phyloP scores from a whole-genome alignment of 2,888 invertebrate genomes.

The Scaptomyza flava region DNA sequence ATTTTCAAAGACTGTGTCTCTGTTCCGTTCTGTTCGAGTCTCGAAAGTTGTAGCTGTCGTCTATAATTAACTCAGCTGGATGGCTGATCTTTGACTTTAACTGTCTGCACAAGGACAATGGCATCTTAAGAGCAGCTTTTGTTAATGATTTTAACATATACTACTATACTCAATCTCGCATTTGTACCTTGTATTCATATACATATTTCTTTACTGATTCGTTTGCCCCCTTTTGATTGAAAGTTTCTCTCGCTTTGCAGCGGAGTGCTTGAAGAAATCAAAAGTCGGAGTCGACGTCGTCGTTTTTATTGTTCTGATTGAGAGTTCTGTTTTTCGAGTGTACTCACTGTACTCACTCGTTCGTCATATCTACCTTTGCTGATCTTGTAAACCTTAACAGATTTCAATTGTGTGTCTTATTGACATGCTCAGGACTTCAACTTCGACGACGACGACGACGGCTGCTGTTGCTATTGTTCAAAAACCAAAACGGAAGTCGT shows the following conservation, averaged over 20 bases:
- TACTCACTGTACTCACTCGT: constrained; percentile 15
- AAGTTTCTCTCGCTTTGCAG: constrained; percentile 29
- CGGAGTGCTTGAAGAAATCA: constrained; percentile 65
- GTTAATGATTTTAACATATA: constrained; percentile 43
- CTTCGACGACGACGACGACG: constrained; percentile 33
- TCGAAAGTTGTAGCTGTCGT: constrained; percentile 56
- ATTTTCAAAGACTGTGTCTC: constrained; percentile 24
- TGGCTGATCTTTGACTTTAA: constrained; percentile 78
- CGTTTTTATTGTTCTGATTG: constrained; percentile 41
- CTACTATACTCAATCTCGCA: not conserved
- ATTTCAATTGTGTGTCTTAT: constrained; percentile 72
- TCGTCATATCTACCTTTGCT: constrained; percentile 54
- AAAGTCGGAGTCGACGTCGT: constrained; percentile 60
- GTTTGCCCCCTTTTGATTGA: constrained; percentile 28
- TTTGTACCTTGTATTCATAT: not conserved
- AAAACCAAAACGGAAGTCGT: constrained; percentile 63
- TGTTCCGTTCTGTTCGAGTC: constrained; percentile 16
- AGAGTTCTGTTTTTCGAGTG: constrained; percentile 52
- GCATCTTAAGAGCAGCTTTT: constrained; percentile 54
- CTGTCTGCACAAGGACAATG: constrained; percentile 75
- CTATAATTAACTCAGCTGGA: constrained; percentile 79
- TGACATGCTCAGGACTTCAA: constrained; percentile 65
- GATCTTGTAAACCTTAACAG: constrained; percentile 68
- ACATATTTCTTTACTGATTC: constrained; percentile 19
- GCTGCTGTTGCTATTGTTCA: constrained; percentile 39